Base-by-base conservation (phyloP, 2,113 vertebrate species). In the Lates calcarifer region DNA sequence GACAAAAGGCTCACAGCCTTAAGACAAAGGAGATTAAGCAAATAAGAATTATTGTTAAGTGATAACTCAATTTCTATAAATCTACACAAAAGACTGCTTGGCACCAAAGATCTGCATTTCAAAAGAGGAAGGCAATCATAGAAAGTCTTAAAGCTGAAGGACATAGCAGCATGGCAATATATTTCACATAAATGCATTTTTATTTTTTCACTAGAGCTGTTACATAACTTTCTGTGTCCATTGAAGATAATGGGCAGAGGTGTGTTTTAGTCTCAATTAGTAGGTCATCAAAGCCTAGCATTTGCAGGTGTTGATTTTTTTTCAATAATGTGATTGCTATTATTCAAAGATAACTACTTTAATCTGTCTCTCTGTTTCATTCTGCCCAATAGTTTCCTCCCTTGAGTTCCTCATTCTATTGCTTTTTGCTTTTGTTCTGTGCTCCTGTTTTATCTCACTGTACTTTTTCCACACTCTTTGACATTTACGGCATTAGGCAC, bases 401-500 rank as follows among this genome's bases (percentile, higher is more conserved):
- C 24, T 10, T n/a, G 7, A 55, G 6, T 29, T 24, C 4, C 22
- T 43, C 8, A 63, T 63, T 49, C 18, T 57, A 56, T 29, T 65
- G 28, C 17, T 39, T 61, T 61, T 31, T 20, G 22, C 22, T 43
- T 22, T 47, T 51, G 29, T 77, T 5, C 31, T 10, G 13, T 60
- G 29, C 55, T 37, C 8, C 26, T 51, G n/a, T 66, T 81, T 62
- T 28, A 43, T 58, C 47, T 63, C 15, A 18, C 55, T 41, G 68
- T 24, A 60, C 24, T 81, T 75, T 69, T 69, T 77, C 47, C 20
- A 62, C 20, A 47, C 22, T 62, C 58, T 62, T 62, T 74, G 75
- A 80, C 68, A 88, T 89, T 84, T 82, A 83, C 84, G 15, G 31
- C 63, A 79, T 72, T 47, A 64, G 63, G 29, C 64, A 77, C 71